Evolutionary conservation across 2,888 invertebrate species (phyloP).

Genomic region (Agrotis segetum): DNA sequence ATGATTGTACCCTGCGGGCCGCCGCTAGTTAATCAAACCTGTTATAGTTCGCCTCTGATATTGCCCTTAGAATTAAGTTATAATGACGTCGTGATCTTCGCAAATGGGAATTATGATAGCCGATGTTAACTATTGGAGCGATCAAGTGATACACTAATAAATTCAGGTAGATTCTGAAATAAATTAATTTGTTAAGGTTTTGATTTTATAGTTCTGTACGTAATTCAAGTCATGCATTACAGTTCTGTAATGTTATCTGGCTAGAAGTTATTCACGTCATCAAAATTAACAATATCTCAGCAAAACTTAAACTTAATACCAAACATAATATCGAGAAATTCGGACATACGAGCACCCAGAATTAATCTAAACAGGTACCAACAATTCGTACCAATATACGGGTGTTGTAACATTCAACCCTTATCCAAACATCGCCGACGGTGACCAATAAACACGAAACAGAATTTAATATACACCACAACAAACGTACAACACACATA

Average conservation of each 20-base stretch:
- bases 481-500: conserved; percentile 84
- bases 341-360: conserved; percentile 53
- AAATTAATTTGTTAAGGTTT: background rate
- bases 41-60: conserved; percentile 70
- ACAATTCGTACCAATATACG: conserved; percentile 70
- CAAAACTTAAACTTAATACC: conserved; percentile 39
- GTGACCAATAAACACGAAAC: conserved; percentile 87
- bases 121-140: conserved; percentile 30
- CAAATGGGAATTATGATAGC: conserved; percentile 59
- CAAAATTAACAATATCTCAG: conserved; percentile 27
- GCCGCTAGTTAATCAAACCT: conserved; percentile 80
- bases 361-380: conserved; percentile 69
- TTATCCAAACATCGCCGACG: conserved; percentile 82
- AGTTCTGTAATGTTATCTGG: background rate
- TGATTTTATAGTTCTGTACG: background rate
- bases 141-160: background rate
- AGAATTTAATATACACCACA: conserved; percentile 89
- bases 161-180: background rate
- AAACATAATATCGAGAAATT: conserved; percentile 61
- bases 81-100: conserved; percentile 57
- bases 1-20: conserved; percentile 83
- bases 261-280: conserved; percentile 8
- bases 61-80: conserved; percentile 61
- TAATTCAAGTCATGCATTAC: background rate
- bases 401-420: conserved; percentile 72